These are phyloP conservation scores for Zaprionus inermis DNA, from an alignment of 1,140 invertebrate species.

Conservation along the genomic window DNA sequence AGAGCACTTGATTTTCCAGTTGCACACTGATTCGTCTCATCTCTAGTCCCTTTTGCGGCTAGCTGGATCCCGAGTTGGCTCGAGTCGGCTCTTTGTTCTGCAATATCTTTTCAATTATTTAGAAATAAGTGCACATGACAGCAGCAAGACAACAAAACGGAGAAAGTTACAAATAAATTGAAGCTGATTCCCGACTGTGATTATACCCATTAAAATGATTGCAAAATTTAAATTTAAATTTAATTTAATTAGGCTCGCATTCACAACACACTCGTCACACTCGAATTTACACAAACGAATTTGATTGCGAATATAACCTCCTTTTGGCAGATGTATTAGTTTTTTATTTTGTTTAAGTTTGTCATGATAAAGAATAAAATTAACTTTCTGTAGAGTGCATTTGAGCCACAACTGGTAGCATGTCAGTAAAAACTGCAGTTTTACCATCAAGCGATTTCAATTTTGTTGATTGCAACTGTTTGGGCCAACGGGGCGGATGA, in stretches of 20 bases:
- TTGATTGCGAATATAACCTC: not conserved
- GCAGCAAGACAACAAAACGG: conserved; percentile 43
- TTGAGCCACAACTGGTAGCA: conserved; percentile 60
- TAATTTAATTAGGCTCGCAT: not conserved
- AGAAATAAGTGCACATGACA: conserved; percentile 74
- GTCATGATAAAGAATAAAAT: not conserved
- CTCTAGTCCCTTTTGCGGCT: conserved; percentile 30
- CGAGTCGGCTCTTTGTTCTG: conserved; percentile 42
- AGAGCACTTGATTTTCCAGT: conserved; percentile 67
- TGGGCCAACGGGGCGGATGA: conserved; percentile 16
- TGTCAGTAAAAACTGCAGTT: conserved; percentile 45
- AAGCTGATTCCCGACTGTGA: conserved; percentile 9
- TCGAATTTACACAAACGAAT: not conserved
- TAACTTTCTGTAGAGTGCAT: conserved; percentile 48
- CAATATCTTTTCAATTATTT: conserved; percentile 77
- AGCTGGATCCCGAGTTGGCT: conserved; percentile 1
- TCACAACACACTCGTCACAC: not conserved
- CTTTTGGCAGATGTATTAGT: not conserved
- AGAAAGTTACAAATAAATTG: conserved; percentile 34
- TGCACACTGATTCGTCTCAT: conserved; percentile 4
- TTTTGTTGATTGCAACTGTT: conserved; percentile 70
- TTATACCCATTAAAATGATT: conserved; percentile 26
- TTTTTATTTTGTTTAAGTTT: conserved; percentile 12
- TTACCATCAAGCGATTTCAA: conserved; percentile 71
- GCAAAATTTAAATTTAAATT: not conserved